phyloP scores from a whole-genome alignment of 2,888 invertebrate genomes.

The Limenitis camilla region DNA sequence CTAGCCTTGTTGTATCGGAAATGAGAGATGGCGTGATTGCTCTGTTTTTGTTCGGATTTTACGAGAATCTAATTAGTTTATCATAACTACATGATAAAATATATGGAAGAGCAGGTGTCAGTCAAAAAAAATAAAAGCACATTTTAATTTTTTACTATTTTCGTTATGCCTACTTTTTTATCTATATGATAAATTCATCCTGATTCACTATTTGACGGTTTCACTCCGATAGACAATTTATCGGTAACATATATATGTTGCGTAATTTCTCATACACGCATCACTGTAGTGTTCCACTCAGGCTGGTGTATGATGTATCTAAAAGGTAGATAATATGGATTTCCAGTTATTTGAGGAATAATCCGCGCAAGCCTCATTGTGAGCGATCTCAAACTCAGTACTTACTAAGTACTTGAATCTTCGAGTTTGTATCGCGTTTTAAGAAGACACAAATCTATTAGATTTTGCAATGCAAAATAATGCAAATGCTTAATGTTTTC shows the following conservation, averaged over 20 bases:
- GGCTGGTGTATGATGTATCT: conserved; percentile 32
- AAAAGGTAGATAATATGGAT: conserved; percentile 54
- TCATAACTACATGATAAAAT: conserved; percentile 1
- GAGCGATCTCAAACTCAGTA: conserved; percentile 37
- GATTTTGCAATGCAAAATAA: background rate
- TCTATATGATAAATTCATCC: background rate
- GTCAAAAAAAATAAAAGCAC: too few relatives aligned
- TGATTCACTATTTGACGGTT: too few relatives aligned
- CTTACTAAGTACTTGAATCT: conserved; percentile 45
- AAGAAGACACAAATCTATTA: conserved; percentile 19
- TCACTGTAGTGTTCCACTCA: conserved; percentile 21
- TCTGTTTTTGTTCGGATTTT: conserved; percentile 11
- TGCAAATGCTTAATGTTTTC: too few relatives aligned
- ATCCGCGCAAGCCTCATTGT: conserved; percentile 45
- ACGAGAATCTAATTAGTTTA: conserved; percentile 7
- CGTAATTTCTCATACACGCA: conserved; percentile 25
- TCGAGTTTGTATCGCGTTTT: conserved; percentile 27
- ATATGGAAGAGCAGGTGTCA: too few relatives aligned
- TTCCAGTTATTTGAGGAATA: conserved; percentile 58
- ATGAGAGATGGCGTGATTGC: conserved; percentile 20
- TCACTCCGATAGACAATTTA: too few relatives aligned
- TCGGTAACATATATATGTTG: too few relatives aligned
- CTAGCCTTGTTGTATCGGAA: conserved; percentile 25
- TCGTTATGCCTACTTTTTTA: background rate
- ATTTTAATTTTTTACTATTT: background rate